Base-by-base conservation (phyloP, 1,140 invertebrate species). In the Drosophila kanapiae region DNA sequence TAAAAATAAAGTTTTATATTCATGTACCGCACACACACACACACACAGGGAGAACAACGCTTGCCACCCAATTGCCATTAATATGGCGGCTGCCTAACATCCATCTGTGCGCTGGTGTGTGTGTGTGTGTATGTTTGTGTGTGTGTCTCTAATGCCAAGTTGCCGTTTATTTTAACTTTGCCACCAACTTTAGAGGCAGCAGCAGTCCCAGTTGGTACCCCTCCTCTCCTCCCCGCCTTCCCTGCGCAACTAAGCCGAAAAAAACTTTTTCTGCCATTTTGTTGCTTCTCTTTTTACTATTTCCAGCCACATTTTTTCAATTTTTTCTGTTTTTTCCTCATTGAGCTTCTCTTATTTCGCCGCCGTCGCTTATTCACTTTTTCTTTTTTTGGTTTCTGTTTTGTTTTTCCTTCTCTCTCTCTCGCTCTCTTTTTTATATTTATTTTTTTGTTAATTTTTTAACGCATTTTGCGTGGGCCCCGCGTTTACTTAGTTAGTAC, bases 1-100 rank as follows among this genome's bases (percentile, higher is more conserved):
- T 88, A 88, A 88, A 88, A 88, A 88, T 88, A 88, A 88, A 88
- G 84, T 88, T 88, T 88, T 88, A 90, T 88, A 90, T 88, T 88
- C 84, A 88, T 88, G 84, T 88, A 90, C 84, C 84, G 59, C 80
- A 78, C 56, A 85, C 74, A 83, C 71, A 83, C 62, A 74, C 59
- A 80, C 27, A 80, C 64, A 68, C 35, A 56, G 29, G 75, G 53
- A 54, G 51, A 54, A 54, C 31, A 54, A 57, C 51, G 64, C 62
- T 88, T 88, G 81, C 84, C 85, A 88, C 84, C 85, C 85, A 88
- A 88, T 88, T 88, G 85, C 85, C 85, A 88, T 88, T 88, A 88
- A 88, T 88, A 88, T 85, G 75, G 84, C 84, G 84, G 80, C 84
- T 87, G 80, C 82, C 84, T 87, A 87, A 87, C 83, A 83, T 88